Base-by-base conservation (phyloP, 2,113 vertebrate species). In the Microtus montanus region DNA sequence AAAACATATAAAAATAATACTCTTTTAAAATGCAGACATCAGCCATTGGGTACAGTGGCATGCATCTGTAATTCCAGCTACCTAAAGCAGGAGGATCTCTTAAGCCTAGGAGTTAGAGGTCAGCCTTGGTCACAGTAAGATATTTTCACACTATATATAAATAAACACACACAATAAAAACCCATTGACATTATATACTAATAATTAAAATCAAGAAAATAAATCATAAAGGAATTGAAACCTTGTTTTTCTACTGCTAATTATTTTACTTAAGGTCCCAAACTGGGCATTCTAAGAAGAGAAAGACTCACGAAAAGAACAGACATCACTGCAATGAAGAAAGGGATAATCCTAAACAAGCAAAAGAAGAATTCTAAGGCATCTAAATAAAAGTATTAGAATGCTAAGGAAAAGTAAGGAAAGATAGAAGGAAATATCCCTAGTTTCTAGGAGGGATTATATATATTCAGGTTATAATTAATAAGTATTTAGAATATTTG, bases 401-500 rank as follows among this genome's bases (percentile, higher is more conserved):
- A 38, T 89, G 38, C 73, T 94, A 61, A 44, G 64, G 7, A 41
- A 68, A 85, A n/a, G 64, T 15, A 15, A 44, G 4, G n/a, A 84
- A 17, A 7, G 9, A 70, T 15, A 52, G 63, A n/a, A 66, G 64
- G 19, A 66, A 61, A 49, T 26, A 58, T 33, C 35, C 49, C 47
- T 92, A 74, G 20, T 33, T 89, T n/a, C 28, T 68, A 68, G 33
- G 64, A 68, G 30, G 4, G 30, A 68, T 33, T 68, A 14, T 44
- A 92, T 75, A 95, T 41, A 92, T 80, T 12, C 52, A 11, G 54
- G 9, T 96, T 92, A 63, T 79, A 70, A 68, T 28, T 94, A 38
- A 88, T 83, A 58, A 90, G 92, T 75, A 92, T 87, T 88, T 80
- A 79, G 38, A 79, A 47, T 86, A 89, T 30, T 77, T 61, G 44